Base-by-base conservation (phyloP, 2,888 invertebrate species). In the Trichacis sp. region DNA sequence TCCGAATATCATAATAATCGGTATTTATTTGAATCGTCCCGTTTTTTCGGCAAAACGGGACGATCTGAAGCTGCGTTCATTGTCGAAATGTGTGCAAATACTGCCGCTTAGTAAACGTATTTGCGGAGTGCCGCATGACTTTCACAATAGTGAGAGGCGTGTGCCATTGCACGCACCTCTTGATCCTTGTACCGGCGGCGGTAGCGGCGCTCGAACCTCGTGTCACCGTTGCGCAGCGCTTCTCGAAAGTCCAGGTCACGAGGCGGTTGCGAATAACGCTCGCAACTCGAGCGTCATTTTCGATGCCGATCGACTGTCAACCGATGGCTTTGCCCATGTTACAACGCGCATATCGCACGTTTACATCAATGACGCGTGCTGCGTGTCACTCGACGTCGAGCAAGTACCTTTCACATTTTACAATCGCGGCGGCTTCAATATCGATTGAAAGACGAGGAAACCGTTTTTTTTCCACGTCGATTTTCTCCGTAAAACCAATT, bases 71-170 rank as follows among this genome's bases (percentile, higher is more conserved):
- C 24, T 8, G 8, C 24, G 24, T 5, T 45, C 11, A 45, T 8
- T 29, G 46, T 46, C 24, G 20, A 46, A 46, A 46, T 46, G 12
- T 19, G 46, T 12, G 46, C n/a, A 18, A 24, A 20, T 12, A 14
- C 46, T 20, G 11, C 29, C 18, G 40, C 40, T 12, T 4, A 15
- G 48, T 9, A 15, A 19, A 18, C 36, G 33, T 15, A 17, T 15
- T 30, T 15, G 49, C 36, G 17, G 33, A 49, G 49, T 20, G 19
- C 24, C 12, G 40, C 42, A 24, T 40, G 40, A 45, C 63, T 75
- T 71, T 73, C 75, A 71, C 74, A 74, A 75, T 73, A 75, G 75
- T 76, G 76, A 76, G 76, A 76, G 74, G 76, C 72, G 75, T 74
- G 72, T 73, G 72, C 74, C 69, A 58, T 70, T 72, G 75, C 73